Percentiles rank a stretch among this genome's conserved stretches.
These are phyloP conservation scores for Dascillus cervinus DNA, from an alignment of 2,888 invertebrate species.

Conservation along the genomic window DNA sequence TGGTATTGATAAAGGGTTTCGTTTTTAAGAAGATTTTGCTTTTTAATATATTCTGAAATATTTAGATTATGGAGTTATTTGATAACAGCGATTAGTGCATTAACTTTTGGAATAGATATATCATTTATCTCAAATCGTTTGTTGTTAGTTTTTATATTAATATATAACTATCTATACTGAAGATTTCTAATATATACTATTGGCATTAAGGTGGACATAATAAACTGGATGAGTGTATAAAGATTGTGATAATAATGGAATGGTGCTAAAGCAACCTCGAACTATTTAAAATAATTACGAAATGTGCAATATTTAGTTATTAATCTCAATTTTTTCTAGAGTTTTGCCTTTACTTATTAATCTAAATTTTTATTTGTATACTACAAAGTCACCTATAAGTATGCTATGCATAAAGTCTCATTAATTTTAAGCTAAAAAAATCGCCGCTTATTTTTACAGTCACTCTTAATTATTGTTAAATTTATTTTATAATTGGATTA, in stretches of 20 bases:
- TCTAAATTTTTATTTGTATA: no score
- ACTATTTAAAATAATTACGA: slow-evolving; percentile 18
- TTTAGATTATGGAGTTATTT: slow-evolving; percentile 10
- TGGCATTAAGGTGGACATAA: slow-evolving; percentile 27
- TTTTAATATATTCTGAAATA: slow-evolving; percentile 17
- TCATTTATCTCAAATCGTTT: slow-evolving; percentile 23
- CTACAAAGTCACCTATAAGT: no score
- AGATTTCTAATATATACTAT: slow-evolving; percentile 30
- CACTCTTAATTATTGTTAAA: no score
- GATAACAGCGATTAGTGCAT: slow-evolving; percentile 20
- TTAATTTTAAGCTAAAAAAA: no score
- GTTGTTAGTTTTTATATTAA: slow-evolving; percentile 37
- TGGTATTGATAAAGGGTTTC: slow-evolving; percentile 26
- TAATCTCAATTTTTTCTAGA: not conserved
- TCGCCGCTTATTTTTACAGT: no score
- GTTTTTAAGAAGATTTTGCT: slow-evolving; percentile 25
- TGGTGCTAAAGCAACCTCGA: slow-evolving; percentile 42
- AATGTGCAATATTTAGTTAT: slow-evolving; percentile 43
- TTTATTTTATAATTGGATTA: no score
- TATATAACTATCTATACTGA: slow-evolving; percentile 33
- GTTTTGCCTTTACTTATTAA: no score
- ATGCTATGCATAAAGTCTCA: no score
- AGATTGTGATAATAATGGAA: slow-evolving; percentile 42
- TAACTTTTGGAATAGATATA: slow-evolving; percentile 21
- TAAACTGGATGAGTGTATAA: slow-evolving; percentile 28